Percentiles rank a stretch among this genome's conserved stretches.
Evolutionary conservation across 2,888 invertebrate genomes (phyloP).

Genomic region (Dynastes grantii): DNA sequence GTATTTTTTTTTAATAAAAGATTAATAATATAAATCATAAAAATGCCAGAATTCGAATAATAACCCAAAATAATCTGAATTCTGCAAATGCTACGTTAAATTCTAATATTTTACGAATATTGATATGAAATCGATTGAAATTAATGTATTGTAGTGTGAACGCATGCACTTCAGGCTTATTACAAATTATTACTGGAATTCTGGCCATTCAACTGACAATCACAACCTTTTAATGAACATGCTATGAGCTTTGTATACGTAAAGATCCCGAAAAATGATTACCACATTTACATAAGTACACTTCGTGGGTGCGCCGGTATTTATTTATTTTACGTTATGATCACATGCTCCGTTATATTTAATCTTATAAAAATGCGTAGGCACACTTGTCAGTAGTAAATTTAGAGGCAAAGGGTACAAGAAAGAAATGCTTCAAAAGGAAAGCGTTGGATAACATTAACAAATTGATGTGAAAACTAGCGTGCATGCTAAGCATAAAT

Average conservation of each 20-base stretch:
- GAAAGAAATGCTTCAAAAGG: slow-evolving; percentile 7
- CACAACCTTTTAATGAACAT: not conserved
- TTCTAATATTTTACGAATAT: too few relatives aligned
- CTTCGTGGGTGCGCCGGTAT: not conserved
- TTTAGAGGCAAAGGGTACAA: not conserved
- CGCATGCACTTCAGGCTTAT: too few relatives aligned
- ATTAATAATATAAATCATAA: too few relatives aligned
- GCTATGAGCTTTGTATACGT: not conserved
- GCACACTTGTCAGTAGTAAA: slow-evolving; percentile 2
- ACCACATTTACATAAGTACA: slow-evolving; percentile 10
- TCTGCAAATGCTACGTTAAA: too few relatives aligned
- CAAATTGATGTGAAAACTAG: slow-evolving; percentile 24
- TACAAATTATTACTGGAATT: too few relatives aligned
- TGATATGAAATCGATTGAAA: too few relatives aligned
- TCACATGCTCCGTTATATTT: slow-evolving; percentile 5
- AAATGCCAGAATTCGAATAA: too few relatives aligned
- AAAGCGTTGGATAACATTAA: slow-evolving; percentile 4
- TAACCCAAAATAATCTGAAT: too few relatives aligned
- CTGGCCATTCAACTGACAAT: too few relatives aligned
- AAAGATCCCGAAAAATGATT: not conserved
- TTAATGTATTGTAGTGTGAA: too few relatives aligned
- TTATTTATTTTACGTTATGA: slow-evolving; percentile 2
- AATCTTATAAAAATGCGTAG: slow-evolving; percentile 4
- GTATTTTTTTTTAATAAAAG: too few relatives aligned
- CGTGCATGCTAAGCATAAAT: slow-evolving; percentile 33